These are phyloP conservation scores for Agrilus cyanescens DNA, from an alignment of 2,888 invertebrate species.

Conservation along the genomic window DNA sequence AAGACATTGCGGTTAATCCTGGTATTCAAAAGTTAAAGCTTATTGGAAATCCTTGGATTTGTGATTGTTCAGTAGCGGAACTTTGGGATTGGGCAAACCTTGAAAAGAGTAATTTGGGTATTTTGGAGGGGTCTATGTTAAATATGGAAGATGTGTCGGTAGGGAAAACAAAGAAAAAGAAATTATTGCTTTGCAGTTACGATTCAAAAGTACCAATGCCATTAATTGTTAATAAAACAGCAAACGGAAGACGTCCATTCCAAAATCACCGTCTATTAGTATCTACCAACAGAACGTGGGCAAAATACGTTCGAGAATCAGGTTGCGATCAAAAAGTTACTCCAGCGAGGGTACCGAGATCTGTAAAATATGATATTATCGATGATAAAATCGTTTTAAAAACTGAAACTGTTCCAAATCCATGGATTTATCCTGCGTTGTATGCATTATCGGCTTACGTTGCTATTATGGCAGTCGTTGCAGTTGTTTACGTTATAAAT, in stretches of 20 bases:
- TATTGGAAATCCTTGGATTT: slow-evolving; percentile 56
- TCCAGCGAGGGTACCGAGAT: slow-evolving; percentile 19
- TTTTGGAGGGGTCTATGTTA: slow-evolving; percentile 53
- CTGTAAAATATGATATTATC: slow-evolving; percentile 13
- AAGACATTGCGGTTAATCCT: slow-evolving; percentile 43
- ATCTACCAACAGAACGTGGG: slow-evolving; percentile 55
- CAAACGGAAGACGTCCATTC: slow-evolving; percentile 43
- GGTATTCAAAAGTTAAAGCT: slow-evolving; percentile 49
- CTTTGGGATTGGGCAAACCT: slow-evolving; percentile 64
- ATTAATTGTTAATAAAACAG: slow-evolving; percentile 39
- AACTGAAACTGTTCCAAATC: slow-evolving; percentile 19
- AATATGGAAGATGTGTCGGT: slow-evolving; percentile 49
- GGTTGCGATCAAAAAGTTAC: slow-evolving; percentile 38
- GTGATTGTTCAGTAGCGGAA: slow-evolving; percentile 55
- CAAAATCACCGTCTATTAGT: slow-evolving; percentile 46
- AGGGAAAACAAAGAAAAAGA: slow-evolving; percentile 53
- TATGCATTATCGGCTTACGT: slow-evolving; percentile 22
- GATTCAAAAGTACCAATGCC: slow-evolving; percentile 44
- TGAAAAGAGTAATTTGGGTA: slow-evolving; percentile 50
- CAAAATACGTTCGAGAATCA: slow-evolving; percentile 57
- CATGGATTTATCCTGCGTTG: slow-evolving; percentile 17
- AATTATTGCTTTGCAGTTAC: slow-evolving; percentile 50
- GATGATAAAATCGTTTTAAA: slow-evolving; percentile 15
- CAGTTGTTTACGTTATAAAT: too few relatives aligned
- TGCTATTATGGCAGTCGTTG: slow-evolving; percentile 31